phyloP scores from a whole-genome alignment of 2,797 vertebrate genomes.

The Adelosebastes latens region DNA sequence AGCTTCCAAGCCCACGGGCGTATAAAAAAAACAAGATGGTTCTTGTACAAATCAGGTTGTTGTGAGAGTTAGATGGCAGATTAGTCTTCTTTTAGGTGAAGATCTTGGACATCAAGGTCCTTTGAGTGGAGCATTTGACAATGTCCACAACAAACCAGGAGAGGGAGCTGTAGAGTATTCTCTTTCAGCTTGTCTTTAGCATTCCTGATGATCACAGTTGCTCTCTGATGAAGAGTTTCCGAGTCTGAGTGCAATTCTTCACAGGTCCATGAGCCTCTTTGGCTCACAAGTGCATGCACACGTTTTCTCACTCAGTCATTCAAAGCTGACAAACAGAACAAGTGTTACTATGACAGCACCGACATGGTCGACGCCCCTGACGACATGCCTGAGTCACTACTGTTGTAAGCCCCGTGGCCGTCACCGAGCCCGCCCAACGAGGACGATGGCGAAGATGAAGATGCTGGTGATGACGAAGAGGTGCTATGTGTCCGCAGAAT shows the following conservation, averaged over 20 bases:
- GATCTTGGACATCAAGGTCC: conserved; percentile 16
- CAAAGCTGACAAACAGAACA: neutral
- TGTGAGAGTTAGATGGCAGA: conserved; percentile 16
- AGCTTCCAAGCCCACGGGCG: conserved; percentile 24
- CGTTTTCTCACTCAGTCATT: conserved; percentile 6
- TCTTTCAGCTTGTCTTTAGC: conserved; percentile 3
- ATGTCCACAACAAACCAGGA: conserved; percentile 58
- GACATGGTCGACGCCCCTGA: conserved; percentile 74
- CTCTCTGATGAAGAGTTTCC: conserved; percentile 41
- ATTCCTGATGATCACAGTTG: conserved; percentile 10
- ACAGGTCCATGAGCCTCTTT: conserved; percentile 65
- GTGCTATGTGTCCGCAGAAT: conserved; percentile 91
- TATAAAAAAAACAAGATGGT: conserved; percentile 26
- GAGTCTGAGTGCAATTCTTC: conserved; percentile 42
- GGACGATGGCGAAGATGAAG: conserved; percentile 74
- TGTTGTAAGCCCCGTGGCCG: conserved; percentile 62
- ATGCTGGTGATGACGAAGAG: conserved; percentile 75
- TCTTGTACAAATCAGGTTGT: conserved; percentile 33
- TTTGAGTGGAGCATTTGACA: neutral
- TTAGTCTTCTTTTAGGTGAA: conserved; percentile 15
- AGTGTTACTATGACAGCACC: conserved; percentile 59
- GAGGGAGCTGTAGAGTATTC: conserved; percentile 59
- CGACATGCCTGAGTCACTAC: conserved; percentile 70
- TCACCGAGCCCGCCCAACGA: conserved; percentile 67
- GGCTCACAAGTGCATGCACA: conserved; percentile 36